phyloP scores from a whole-genome alignment of 1,140 invertebrate species.

The Atta cephalotes region DNA sequence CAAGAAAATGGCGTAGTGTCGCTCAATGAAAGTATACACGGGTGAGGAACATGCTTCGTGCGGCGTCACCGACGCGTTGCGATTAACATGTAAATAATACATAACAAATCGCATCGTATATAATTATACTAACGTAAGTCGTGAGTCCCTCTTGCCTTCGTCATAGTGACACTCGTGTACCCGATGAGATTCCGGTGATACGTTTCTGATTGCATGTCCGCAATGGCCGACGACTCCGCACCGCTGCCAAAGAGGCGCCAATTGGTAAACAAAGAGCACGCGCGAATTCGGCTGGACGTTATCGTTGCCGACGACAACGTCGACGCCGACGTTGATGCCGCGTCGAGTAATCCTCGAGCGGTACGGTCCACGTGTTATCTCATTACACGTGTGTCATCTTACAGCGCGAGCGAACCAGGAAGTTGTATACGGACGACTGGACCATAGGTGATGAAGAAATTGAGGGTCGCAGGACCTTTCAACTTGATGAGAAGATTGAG shows the following conservation, averaged over 20 bases:
- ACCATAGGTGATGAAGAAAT: constrained; percentile 95
- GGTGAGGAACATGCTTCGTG: constrained; percentile 55
- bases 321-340: background rate
- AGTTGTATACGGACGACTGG: constrained; percentile 97
- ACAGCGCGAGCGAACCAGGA: constrained; percentile 95
- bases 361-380: background rate
- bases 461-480: constrained; percentile 95
- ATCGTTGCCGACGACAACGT: background rate
- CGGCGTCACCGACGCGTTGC: constrained; percentile 36
- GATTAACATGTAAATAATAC: constrained; percentile 76
- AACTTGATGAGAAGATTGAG: constrained; percentile 96
- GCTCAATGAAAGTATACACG: constrained; percentile 52
- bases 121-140: background rate
- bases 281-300: constrained; percentile 20
- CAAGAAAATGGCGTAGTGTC: constrained; percentile 77
- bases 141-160: background rate
- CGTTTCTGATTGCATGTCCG: constrained; percentile 81
- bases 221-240: constrained; percentile 84
- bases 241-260: constrained; percentile 82
- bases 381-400: constrained; percentile 50
- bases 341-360: background rate
- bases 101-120: background rate
- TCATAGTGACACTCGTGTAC: background rate
- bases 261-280: constrained; percentile 83
- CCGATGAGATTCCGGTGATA: constrained; percentile 80